phyloP scores from a whole-genome alignment of 2,113 vertebrate species.

The Ochotona princeps region DNA sequence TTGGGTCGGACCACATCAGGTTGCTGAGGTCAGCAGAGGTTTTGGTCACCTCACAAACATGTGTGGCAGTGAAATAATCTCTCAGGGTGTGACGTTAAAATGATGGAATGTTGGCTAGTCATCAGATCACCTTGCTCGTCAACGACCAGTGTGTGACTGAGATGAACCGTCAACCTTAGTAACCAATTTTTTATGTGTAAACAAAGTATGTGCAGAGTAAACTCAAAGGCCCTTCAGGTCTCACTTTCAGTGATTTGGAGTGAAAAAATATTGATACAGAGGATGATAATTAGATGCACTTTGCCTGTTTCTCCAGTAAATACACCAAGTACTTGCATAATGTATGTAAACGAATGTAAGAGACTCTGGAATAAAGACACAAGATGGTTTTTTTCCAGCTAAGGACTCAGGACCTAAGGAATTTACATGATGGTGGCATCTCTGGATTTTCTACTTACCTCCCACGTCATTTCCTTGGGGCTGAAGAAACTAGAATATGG shows the following conservation, averaged over 20 bases:
- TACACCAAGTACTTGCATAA: not conserved
- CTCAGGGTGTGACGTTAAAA: not conserved
- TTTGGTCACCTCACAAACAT: not conserved
- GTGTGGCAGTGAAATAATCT: not conserved
- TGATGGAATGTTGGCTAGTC: not conserved
- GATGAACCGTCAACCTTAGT: not conserved
- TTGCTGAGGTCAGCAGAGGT: not conserved
- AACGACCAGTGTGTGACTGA: not conserved
- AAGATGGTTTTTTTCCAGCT: not conserved
- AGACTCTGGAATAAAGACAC: not conserved
- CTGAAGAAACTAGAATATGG: not conserved
- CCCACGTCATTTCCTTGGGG: not conserved
- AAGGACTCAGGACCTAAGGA: not conserved
- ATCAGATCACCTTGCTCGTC: not conserved
- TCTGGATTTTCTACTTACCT: not conserved
- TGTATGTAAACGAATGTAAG: not conserved
- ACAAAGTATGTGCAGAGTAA: not conserved
- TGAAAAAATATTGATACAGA: not conserved
- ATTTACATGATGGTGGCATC: not conserved
- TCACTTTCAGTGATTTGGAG: not conserved
- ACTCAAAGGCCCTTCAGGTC: not conserved
- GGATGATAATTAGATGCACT: not conserved
- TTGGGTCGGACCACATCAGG: not conserved
- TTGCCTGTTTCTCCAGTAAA: not conserved
- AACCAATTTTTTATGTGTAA: not conserved